Conservation (phyloP, 2,888 invertebrate species). For the Vesta saturnalis region DNA sequence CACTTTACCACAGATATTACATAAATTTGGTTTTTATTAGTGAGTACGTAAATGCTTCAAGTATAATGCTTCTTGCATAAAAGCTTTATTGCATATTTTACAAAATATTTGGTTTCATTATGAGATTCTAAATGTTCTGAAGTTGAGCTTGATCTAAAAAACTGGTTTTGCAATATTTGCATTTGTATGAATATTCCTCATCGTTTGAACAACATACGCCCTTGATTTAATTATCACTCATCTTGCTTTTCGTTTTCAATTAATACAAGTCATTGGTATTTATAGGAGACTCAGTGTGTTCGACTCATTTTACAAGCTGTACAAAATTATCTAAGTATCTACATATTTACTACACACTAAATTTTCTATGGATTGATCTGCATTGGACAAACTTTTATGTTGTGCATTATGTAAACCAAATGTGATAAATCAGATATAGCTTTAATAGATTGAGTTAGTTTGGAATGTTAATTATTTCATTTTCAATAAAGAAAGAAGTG, state of each 20-base stretch:
- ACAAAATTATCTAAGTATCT: conserved; percentile 24
- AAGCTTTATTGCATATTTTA: conserved; percentile 44
- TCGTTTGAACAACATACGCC: neutral
- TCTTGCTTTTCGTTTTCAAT: neutral
- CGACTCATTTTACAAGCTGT: conserved; percentile 34
- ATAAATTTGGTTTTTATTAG: conserved; percentile 45
- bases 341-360: conserved; percentile 30
- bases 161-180: conserved; percentile 41
- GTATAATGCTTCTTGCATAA: conserved; percentile 40
- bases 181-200: conserved; percentile 22
- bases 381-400: conserved; percentile 43
- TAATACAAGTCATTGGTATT: neutral
- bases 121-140: conserved; percentile 41
- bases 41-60: conserved; percentile 45
- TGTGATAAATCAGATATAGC: conserved; percentile 45
- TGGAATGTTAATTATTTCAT: conserved; percentile 44
- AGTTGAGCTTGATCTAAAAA: conserved; percentile 40
- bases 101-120: conserved; percentile 39
- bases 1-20: conserved; percentile 50
- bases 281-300: neutral
- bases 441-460: conserved; percentile 40
- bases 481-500: conserved; percentile 43
- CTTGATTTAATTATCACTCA: neutral
- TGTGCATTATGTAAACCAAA: conserved; percentile 41
- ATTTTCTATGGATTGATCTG: conserved; percentile 12